A percentile compares a stretch with the other conserved stretches of the same genome.
These are phyloP conservation scores for Hydrochoerus hydrochaeris DNA, from an alignment of 2,113 vertebrate genomes.

Conservation along the genomic window DNA sequence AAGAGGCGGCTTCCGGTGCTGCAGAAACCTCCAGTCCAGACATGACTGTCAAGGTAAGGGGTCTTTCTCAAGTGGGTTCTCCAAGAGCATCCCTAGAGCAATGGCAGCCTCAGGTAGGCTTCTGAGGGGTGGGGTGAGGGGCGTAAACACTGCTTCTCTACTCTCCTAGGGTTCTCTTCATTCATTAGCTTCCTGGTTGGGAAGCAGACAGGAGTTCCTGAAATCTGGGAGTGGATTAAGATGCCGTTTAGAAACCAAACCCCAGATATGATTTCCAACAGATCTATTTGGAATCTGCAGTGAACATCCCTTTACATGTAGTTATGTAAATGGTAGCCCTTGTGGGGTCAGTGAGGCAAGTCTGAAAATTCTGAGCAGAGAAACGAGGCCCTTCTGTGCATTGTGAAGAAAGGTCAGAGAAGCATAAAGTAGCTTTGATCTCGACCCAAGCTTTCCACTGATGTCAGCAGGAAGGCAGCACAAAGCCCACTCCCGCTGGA, in stretches of 20 bases:
- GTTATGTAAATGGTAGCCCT: background rate
- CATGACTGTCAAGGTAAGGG: slow-evolving; percentile 79
- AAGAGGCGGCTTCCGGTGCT: background rate
- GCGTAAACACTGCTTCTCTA: background rate
- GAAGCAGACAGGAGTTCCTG: slow-evolving; percentile 11
- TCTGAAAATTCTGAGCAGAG: slow-evolving; percentile 51
- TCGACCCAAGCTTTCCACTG: slow-evolving; percentile 70
- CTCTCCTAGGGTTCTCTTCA: background rate
- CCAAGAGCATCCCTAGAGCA: background rate
- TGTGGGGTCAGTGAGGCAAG: background rate
- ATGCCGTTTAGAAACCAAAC: background rate
- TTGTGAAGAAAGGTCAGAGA: slow-evolving; percentile 74
- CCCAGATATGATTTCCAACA: background rate
- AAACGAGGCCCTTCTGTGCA: slow-evolving; percentile 18
- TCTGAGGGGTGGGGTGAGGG: background rate
- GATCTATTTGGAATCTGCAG: background rate
- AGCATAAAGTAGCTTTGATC: slow-evolving; percentile 60
- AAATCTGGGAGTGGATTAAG: background rate
- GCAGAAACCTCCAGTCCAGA: slow-evolving; percentile 45
- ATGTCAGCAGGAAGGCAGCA: slow-evolving; percentile 66
- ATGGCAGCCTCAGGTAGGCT: background rate
- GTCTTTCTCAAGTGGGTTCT: background rate
- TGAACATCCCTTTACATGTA: background rate
- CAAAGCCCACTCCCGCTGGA: slow-evolving; percentile 52
- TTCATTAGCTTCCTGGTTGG: background rate